Evolutionary conservation across 2,888 invertebrate genomes (phyloP).

Genomic region (Cheilosia grossa): DNA sequence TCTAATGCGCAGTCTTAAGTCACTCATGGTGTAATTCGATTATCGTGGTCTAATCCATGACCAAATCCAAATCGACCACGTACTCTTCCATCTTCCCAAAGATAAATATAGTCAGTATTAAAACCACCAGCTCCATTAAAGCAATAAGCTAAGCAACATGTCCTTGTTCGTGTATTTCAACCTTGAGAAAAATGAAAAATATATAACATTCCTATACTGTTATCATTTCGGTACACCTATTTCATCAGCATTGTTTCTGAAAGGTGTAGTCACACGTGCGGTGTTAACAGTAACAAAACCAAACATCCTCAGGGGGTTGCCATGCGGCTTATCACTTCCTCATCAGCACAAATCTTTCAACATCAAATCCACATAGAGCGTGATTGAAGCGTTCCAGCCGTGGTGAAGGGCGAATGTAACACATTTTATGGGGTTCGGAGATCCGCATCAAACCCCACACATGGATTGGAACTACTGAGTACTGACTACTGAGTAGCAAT

Average conservation of each 20-base stretch:
- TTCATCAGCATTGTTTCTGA: conserved; percentile 12
- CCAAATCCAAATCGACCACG: no score
- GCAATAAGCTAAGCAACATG: no score
- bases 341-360: conserved; percentile 6
- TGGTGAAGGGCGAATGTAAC: conserved; percentile 26
- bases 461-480: conserved; percentile 29
- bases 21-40: no score
- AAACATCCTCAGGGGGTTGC: neutral
- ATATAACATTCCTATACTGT: neutral
- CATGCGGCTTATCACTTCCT: neutral
- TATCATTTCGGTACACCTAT: conserved; percentile 1
- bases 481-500: conserved; percentile 44
- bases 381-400: conserved; percentile 49
- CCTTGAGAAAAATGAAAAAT: conserved; percentile 7
- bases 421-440: conserved; percentile 48
- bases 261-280: conserved; percentile 43
- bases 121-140: no score
- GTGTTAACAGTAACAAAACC: conserved; percentile 22
- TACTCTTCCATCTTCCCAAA: no score
- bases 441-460: conserved; percentile 42
- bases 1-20: no score
- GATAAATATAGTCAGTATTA: no score
- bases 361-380: conserved; percentile 33
- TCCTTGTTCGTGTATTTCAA: neutral
- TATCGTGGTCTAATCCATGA: no score